Evolutionary conservation across 2,113 vertebrate genomes (phyloP).

Genomic region (Pedionomus torquatus): DNA sequence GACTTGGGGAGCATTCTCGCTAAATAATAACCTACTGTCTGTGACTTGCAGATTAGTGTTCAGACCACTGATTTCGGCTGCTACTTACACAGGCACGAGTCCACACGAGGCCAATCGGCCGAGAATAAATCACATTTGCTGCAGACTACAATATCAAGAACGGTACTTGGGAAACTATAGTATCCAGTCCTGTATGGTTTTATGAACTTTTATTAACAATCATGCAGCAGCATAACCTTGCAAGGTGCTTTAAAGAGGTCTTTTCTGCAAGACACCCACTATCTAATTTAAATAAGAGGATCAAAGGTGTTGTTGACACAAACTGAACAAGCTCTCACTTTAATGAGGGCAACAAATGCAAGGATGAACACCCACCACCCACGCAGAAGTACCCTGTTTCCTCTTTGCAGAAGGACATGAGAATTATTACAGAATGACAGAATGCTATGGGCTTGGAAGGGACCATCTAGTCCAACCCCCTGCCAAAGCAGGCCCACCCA

Average conservation of each 20-base stretch:
- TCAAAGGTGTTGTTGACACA: constrained; percentile 26
- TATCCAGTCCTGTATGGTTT: background rate
- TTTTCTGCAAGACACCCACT: background rate
- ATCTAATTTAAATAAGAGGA: background rate
- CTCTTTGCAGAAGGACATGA: background rate
- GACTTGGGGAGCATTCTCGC: constrained; percentile 8
- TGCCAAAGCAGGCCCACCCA: too few species aligned
- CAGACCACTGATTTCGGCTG: constrained; percentile 42
- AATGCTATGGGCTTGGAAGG: too few species aligned
- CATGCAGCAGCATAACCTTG: background rate
- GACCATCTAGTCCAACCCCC: too few species aligned
- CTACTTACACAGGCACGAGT: constrained; percentile 20
- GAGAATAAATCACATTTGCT: background rate
- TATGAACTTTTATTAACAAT: background rate
- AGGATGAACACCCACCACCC: background rate
- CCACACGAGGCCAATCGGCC: constrained; percentile 25
- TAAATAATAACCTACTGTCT: constrained; percentile 63
- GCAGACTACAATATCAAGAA: background rate
- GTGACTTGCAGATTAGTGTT: constrained; percentile 5
- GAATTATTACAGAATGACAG: background rate
- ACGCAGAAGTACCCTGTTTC: background rate
- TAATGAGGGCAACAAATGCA: background rate
- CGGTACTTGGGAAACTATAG: background rate
- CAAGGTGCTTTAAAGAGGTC: background rate
- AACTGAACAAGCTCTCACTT: background rate